Evolutionary conservation across 2,113 vertebrate genomes (phyloP).

Genomic region (Myiozetetes cayanensis): DNA sequence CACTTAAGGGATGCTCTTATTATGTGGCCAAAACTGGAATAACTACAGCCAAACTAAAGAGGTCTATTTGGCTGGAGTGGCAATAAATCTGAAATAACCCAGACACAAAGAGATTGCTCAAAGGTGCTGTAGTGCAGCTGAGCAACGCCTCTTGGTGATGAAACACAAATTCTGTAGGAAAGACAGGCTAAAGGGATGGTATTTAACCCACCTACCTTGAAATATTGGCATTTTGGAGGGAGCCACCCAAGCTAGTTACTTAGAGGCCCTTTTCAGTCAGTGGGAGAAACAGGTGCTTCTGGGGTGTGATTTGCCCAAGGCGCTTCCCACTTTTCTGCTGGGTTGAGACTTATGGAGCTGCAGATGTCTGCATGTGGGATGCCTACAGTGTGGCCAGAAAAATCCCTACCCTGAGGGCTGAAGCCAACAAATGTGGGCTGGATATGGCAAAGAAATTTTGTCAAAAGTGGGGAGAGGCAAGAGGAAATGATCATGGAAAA

Average conservation of each 20-base stretch:
- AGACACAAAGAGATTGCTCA: background rate
- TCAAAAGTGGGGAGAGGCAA: background rate
- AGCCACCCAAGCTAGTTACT: background rate
- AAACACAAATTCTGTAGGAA: background rate
- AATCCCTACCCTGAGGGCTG: background rate
- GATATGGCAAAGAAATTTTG: background rate
- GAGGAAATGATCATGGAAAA: background rate
- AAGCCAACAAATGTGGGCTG: background rate
- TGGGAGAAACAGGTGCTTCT: background rate
- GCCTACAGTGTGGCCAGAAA: rapidly evolving
- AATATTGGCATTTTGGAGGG: background rate
- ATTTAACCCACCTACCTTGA: background rate
- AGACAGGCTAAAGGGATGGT: background rate
- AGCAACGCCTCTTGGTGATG: background rate
- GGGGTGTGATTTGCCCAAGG: background rate
- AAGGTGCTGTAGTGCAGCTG: background rate
- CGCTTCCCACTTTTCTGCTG: background rate
- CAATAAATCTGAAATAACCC: background rate
- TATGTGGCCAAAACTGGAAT: background rate
- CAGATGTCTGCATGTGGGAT: background rate
- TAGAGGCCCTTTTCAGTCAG: background rate
- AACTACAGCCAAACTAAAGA: constrained; percentile 3
- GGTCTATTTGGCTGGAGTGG: background rate
- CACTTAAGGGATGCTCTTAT: background rate
- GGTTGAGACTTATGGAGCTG: background rate